Evolutionary conservation across 2,113 vertebrate species (phyloP).

Genomic region (Tachysurus vachellii): DNA sequence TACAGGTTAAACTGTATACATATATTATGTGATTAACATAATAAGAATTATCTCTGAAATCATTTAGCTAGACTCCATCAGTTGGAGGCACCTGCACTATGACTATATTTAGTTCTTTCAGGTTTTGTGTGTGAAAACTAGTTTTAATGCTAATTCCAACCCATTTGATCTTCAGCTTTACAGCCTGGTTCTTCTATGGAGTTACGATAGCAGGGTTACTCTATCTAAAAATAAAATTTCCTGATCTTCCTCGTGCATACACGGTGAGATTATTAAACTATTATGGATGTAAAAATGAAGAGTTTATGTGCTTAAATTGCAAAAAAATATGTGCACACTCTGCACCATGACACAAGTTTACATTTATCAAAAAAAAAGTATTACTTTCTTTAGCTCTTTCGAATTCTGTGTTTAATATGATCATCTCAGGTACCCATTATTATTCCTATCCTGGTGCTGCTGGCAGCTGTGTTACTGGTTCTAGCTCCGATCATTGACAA

Average conservation of each 20-base stretch:
- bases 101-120: neutral
- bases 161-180: constrained; percentile 72
- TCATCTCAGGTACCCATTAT: constrained; percentile 78
- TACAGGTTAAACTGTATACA: neutral
- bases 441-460: constrained; percentile 78
- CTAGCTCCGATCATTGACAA: constrained; percentile 81
- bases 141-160: constrained; percentile 1
- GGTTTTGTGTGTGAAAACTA: neutral
- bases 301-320: neutral
- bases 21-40: neutral
- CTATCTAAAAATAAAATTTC: constrained; percentile 85
- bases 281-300: neutral
- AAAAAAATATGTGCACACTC: neutral
- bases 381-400: neutral
- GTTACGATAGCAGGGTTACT: constrained; percentile 81
- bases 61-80: too few species aligned
- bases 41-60: constrained; percentile 10
- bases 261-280: constrained; percentile 67
- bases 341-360: neutral
- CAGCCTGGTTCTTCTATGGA: constrained; percentile 85
- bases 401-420: neutral
- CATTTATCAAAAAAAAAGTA: neutral
- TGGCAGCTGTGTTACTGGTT: constrained; percentile 80
- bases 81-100: neutral
- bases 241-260: constrained; percentile 78